Percentiles rank a stretch among this genome's conserved stretches.
Conservation (phyloP, 2,797 vertebrate genomes). For the Notolabrus celidotus region DNA sequence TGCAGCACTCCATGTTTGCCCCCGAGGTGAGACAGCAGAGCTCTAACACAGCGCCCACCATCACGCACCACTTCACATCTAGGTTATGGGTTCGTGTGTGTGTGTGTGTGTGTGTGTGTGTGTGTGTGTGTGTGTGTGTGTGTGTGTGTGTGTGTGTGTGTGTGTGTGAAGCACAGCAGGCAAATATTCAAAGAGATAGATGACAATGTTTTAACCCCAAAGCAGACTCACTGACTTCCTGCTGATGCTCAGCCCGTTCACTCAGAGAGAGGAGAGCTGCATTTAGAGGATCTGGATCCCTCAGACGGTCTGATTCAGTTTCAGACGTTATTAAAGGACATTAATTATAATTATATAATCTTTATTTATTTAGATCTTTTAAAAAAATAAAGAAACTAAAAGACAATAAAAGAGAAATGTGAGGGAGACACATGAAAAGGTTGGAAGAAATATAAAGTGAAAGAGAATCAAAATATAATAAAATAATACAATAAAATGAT, state of each 20-base stretch:
- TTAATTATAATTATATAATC: no score
- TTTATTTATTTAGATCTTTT: no score
- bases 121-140: constrained; percentile 25
- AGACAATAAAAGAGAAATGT: no score
- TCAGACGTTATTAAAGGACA: no score
- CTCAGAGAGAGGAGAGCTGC: neutral
- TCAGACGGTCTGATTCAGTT: no score
- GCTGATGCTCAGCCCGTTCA: neutral
- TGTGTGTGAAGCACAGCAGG: constrained; percentile 19
- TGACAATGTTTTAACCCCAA: constrained; percentile 5
- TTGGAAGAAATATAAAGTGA: no score
- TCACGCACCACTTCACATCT: constrained; percentile 83
- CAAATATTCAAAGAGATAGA: constrained; percentile 37
- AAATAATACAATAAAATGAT: no score
- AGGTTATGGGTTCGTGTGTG: constrained; percentile 67
- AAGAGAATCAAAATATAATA: no score
- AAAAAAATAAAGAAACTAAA: no score
- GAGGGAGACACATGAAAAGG: no score
- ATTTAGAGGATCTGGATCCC: neutral
- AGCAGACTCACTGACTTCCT: constrained; percentile 8
- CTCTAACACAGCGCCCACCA: constrained; percentile 44
- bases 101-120: constrained; percentile 19
- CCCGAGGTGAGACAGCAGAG: constrained; percentile 55
- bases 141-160: constrained; percentile 28
- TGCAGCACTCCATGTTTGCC: constrained; percentile 56